Evolutionary conservation across 1,140 invertebrate genomes (phyloP).

Genomic region (Brachionus calyciflorus): DNA sequence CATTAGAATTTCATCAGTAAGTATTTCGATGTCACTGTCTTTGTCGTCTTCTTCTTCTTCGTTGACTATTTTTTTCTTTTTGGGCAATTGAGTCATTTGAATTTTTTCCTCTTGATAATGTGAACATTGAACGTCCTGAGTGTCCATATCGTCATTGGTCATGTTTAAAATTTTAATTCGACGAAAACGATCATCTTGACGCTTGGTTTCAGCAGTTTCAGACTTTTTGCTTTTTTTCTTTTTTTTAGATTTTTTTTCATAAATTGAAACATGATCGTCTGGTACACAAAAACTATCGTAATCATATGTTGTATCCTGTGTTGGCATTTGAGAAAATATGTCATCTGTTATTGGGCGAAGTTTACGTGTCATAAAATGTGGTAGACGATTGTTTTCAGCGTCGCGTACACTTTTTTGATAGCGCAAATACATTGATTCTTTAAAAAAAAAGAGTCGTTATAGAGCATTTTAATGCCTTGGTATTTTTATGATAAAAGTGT

Average conservation of each 20-base stretch:
- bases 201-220: background rate
- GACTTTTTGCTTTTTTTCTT: background rate
- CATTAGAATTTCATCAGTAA: background rate
- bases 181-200: background rate
- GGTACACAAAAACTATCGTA: slow-evolving; percentile 41
- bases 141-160: background rate
- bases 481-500: too few species aligned
- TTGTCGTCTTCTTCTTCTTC: background rate
- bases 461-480: too few species aligned
- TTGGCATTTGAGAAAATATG: slow-evolving; percentile 43
- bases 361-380: background rate
- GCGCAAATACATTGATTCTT: slow-evolving; percentile 8
- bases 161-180: slow-evolving; percentile 41
- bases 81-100: slow-evolving; percentile 12
- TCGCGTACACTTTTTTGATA: slow-evolving; percentile 16
- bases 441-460: too few species aligned
- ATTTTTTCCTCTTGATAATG: background rate
- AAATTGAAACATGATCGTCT: slow-evolving; percentile 26
- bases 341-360: slow-evolving; percentile 15
- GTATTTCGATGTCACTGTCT: slow-evolving; percentile 11
- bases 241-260: slow-evolving; percentile 17
- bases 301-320: slow-evolving; percentile 4
- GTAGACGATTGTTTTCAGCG: slow-evolving; percentile 2
- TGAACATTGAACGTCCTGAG: background rate
- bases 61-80: slow-evolving; percentile 8